Evolutionary conservation across 2,888 invertebrate species (phyloP).

Genomic region (Enchytraeus crypticus): DNA sequence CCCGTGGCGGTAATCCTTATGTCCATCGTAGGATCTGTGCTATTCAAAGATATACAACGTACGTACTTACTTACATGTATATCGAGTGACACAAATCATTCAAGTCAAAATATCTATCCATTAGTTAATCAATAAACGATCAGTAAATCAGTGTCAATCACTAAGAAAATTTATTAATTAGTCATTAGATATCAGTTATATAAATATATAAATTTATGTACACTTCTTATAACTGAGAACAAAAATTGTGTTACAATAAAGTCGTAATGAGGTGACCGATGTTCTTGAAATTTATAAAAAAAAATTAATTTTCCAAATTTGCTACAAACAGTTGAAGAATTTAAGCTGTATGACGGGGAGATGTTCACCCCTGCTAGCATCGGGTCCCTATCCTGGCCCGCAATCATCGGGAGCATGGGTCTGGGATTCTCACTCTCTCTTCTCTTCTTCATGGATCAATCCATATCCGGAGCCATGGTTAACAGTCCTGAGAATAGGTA

Average conservation of each 20-base stretch:
- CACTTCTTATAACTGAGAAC: too few relatives aligned
- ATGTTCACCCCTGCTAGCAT: slow-evolving; percentile 50
- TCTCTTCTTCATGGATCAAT: slow-evolving; percentile 59
- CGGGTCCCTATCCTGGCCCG: slow-evolving; percentile 48
- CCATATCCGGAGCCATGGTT: slow-evolving; percentile 57
- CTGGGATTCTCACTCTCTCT: slow-evolving; percentile 57
- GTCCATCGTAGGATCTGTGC: slow-evolving; percentile 55
- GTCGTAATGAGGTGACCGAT: too few relatives aligned
- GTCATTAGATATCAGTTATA: too few relatives aligned
- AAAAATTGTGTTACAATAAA: too few relatives aligned
- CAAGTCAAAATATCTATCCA: too few relatives aligned
- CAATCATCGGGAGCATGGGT: slow-evolving; percentile 52
- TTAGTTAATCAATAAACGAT: too few relatives aligned
- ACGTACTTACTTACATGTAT: slow-evolving; percentile 32
- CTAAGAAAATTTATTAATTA: too few relatives aligned
- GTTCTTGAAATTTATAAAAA: too few relatives aligned
- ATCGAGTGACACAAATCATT: too few relatives aligned
- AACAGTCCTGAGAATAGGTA: slow-evolving; percentile 57
- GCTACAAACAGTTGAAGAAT: slow-evolving; percentile 55
- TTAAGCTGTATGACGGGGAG: slow-evolving; percentile 49
- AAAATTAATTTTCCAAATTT: too few relatives aligned
- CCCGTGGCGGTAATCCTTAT: slow-evolving; percentile 56
- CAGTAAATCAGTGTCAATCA: too few relatives aligned
- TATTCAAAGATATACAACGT: slow-evolving; percentile 55
- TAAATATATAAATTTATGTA: too few relatives aligned